Base-by-base conservation (phyloP, 1,140 invertebrate species). In the Mercenaria mercenaria region DNA sequence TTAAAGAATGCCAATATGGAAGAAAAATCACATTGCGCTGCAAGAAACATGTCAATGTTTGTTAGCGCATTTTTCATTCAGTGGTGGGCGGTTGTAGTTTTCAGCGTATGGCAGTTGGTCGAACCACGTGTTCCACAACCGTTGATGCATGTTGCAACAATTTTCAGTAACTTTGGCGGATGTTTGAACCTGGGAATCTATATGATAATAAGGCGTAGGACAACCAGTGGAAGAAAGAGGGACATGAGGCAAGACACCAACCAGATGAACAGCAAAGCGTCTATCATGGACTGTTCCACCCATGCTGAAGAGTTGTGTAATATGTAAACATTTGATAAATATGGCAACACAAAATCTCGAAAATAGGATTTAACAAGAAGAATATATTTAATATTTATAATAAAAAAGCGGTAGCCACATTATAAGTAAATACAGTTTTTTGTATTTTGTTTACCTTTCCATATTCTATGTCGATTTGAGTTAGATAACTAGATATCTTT, bases 91-190 rank as follows among this genome's bases (percentile, higher is more conserved):
- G 59, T 92, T 64, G 90, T 83, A 13, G 41, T 92, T 4, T 87
- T 81, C 39, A 88, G 91, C 10, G 80, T 90, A 11, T 92, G 89
- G 91, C 82, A 76, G n/a, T 39, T 88, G 6, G 80, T 79, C 4
- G 61, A 34, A 8, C 69, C 47, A 8, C 80, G 79, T 37, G 91
- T 92, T 6, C 91, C 91, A 23, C 91, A 92, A 47, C 41, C 72
- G 1, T 29, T 92, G 0, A 85, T 87, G 43, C 90, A 90, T 37
- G 69, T 90, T 26, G 90, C 91, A 0, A 91, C 90, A 32, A 92
- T 88, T 26, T 92, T 92, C 26, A 89, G 89, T 4, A 92, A 92
- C 69, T 41, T 91, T n/a, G 91, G 91, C 0, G 91, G 91, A 13
- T 67, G 91, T 1, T 59, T 91, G 47, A 92, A 92, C 56, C 87